Base-by-base conservation (phyloP, 2,113 vertebrate species). In the Coptodon rendalli region DNA sequence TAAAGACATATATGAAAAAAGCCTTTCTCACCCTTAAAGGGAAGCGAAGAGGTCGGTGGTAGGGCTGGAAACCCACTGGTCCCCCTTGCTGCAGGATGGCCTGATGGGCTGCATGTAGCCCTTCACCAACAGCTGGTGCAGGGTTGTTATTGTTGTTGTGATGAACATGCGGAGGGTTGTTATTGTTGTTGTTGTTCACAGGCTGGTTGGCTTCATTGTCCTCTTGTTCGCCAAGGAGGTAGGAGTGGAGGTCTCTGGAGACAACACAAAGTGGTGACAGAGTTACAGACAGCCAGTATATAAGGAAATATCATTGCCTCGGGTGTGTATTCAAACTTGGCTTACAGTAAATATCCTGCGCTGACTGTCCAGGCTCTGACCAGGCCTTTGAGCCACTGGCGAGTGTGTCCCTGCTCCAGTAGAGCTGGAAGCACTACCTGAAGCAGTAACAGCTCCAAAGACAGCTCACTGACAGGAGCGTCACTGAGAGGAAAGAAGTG, bases 381-480 rank as follows among this genome's bases (percentile, higher is more conserved):
- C 12, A 99, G 97, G 43, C 99, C 99, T 94, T 99, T 99, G 89
- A 99, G 94, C 98, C 99, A 99, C 95, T 99, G 99, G 4, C 99
- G 96, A 0, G 98, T 99, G 95, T 99, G 99, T 81, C 98, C 98
- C 93, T 99, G 99, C 78, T 99, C 99, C 89, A 99, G 95, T 19
- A 99, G 94, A n/a, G 99, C 98, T 10, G 99, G 99, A 90, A 99
- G 96, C 81, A 99, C 98, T n/a, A 99, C 99, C 95, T 99, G 99
- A 82, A 99, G 97, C 87, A 99, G 94, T 61, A 99, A 97, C 19
- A 99, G 97, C 96, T 99, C 99, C 80, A 99, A 93, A 61, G 99
- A 99, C 90, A 99, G 96, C 94, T 99, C 99, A 78, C 99, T 99
- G 92, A 99, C 99, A 0, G 99, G 98, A 86, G 99, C 98, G n/a